Conservation (phyloP, 2,888 invertebrate species). For the Baccha elongata region DNA sequence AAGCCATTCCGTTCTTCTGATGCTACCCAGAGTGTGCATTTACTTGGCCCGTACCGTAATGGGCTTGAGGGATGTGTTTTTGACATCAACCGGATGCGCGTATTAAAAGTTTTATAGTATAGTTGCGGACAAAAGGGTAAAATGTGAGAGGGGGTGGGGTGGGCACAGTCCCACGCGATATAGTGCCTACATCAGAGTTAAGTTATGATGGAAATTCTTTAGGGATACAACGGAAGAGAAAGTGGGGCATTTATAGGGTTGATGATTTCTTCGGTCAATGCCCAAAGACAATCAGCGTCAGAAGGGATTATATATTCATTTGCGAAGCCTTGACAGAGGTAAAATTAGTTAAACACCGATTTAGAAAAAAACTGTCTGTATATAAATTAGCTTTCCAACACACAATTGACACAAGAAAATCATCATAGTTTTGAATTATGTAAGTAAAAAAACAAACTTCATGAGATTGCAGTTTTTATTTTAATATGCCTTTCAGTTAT, state of each 20-base stretch:
- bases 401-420: slow-evolving; percentile 3
- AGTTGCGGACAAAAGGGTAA: slow-evolving; percentile 37
- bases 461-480: no score
- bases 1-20: slow-evolving; percentile 20
- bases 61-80: slow-evolving; percentile 60
- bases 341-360: slow-evolving; percentile 41
- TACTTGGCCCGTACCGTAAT: slow-evolving; percentile 57
- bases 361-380: slow-evolving; percentile 16
- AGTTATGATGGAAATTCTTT: slow-evolving; percentile 31
- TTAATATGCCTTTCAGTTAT: no score
- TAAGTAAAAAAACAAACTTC: no score
- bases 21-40: slow-evolving; percentile 21
- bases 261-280: slow-evolving; percentile 68
- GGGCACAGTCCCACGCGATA: neutral
- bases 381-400: slow-evolving; percentile 33
- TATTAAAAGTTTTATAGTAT: slow-evolving; percentile 45
- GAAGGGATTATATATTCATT: slow-evolving; percentile 35
- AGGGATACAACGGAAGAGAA: slow-evolving; percentile 16
- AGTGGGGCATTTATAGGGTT: slow-evolving; percentile 52
- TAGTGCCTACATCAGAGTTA: slow-evolving; percentile 23
- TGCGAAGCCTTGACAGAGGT: slow-evolving; percentile 55
- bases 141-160: slow-evolving; percentile 1
- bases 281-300: slow-evolving; percentile 65
- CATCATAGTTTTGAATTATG: neutral
- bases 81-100: slow-evolving; percentile 56